Base-by-base conservation (phyloP, 2,888 invertebrate genomes). In the Mylabris sibirica region DNA sequence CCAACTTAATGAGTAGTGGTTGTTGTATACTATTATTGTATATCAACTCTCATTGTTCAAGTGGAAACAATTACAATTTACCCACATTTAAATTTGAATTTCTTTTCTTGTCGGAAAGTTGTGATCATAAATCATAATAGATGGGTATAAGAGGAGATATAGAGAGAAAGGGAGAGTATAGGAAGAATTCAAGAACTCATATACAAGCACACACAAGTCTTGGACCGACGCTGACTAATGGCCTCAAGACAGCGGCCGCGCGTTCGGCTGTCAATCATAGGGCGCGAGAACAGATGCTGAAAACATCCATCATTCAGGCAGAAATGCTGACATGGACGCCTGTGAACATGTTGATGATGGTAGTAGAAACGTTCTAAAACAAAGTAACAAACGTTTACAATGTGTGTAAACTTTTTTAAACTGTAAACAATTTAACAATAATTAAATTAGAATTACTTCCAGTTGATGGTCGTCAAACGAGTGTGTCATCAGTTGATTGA, bases 261-360 rank as follows among this genome's bases (percentile, higher is more conserved):
- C 77, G 79, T 77, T 77, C 74, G 74, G 66, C 76, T 78, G 79
- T 79, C 79, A 79, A 78, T 79, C 78, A 78, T 72, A 57, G 22
- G 63, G 73, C 68, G 76, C 74, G 74, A 75, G 74, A 78, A 78
- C 79, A 79, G 78, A 78, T 78, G 78, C 77, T 74, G 73, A 69
- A 68, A 68, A 71, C 73, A 76, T 76, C 75, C 71, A 76, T 76
- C 75, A 76, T 67, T 70, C 64, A 63, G 64, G 70, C 49, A 69
- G 72, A 73, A 74, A 73, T 66, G 69, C 75, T 71, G 75, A 72
- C 75, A 68, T 63, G 44, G 70, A 68, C 72, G 70, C 67, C 68
- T 67, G 72, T 73, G 68, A 73, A 73, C 72, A 73, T 68, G 69
- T 68, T 71, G 64, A 66, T 64, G 69, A 66, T 65, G 59, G 30